Base-by-base conservation (phyloP, 1,140 invertebrate genomes). In the Bathynomus jamesi region DNA sequence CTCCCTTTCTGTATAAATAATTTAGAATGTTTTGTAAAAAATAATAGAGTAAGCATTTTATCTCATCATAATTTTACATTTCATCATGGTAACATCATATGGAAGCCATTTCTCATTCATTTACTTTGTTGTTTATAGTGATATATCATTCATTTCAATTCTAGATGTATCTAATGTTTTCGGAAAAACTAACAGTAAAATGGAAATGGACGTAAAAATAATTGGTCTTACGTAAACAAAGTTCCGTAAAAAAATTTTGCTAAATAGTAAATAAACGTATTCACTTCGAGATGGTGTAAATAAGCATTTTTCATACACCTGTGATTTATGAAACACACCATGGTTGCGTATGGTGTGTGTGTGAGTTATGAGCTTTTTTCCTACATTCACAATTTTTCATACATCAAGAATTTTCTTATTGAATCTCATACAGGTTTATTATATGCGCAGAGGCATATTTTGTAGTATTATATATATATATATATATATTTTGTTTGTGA, bases 11-110 rank as follows among this genome's bases (percentile, higher is more conserved):
- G 40, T 53, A 21, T 53, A 53, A 53, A 53, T 53, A 53, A 65
- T 74, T 69, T 74, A 68, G 67, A 70, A 70, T 63, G 60, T 63
- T 65, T 74, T 70, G 66, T 69, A 70, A 32, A 67, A 53, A 70
- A 65, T 70, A 65, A 28, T 70, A 66, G 32, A 28, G 63, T 70
- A 74, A 67, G 67, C 64, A 70, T 62, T 61, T 70, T 65, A 67
- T 67, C 40, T 70, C 68, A 74, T 67, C 53, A 74, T 74, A 40
- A 67, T 70, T 61, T 61, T 61, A 66, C 61, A n/a, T 61, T 63
- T 21, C 30, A n/a, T n/a, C n/a, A n/a, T n/a, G n/a, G n/a, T n/a
- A n/a, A n/a, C n/a, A n/a, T n/a, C n/a, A n/a, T n/a, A n/a, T n/a
- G n/a, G n/a, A n/a, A n/a, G n/a, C n/a, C n/a, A n/a, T 63, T 61